Evolutionary conservation across 2,113 vertebrate species (phyloP).

Genomic region (Tor tambroides): DNA sequence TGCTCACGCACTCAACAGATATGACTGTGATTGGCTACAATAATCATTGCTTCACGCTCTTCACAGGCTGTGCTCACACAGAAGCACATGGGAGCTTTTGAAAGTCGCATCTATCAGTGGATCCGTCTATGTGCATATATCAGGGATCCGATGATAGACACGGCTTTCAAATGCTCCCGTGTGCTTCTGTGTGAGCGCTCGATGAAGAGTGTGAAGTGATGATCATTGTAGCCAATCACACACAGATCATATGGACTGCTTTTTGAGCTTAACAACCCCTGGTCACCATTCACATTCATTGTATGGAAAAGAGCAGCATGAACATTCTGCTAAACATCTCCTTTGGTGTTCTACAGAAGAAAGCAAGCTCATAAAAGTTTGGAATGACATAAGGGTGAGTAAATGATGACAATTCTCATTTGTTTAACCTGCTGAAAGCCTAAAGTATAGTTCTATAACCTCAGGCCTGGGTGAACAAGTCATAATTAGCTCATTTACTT

Average conservation of each 20-base stretch:
- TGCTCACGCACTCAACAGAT: too few relatives aligned
- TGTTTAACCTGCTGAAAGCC: not conserved
- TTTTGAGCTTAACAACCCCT: not conserved
- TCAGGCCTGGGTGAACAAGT: not conserved
- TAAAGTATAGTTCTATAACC: not conserved
- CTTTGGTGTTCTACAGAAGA: not conserved
- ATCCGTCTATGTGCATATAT: too few relatives aligned
- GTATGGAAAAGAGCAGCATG: not conserved
- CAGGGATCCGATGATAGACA: too few relatives aligned
- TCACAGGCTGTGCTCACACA: too few relatives aligned
- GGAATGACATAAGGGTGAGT: not conserved
- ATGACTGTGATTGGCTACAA: too few relatives aligned
- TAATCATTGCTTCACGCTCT: too few relatives aligned
- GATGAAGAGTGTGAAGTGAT: too few relatives aligned
- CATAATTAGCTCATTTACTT: not conserved
- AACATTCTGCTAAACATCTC: not conserved
- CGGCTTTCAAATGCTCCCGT: too few relatives aligned
- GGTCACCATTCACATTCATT: not conserved
- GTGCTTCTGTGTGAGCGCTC: too few relatives aligned
- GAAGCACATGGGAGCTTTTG: not conserved
- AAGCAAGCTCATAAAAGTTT: not conserved
- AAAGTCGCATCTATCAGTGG: too few relatives aligned
- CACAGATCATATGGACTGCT: not conserved
- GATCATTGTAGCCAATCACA: too few relatives aligned
- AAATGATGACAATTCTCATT: not conserved